phyloP scores from a whole-genome alignment of 2,113 vertebrate genomes.

The Oryzias celebensis region DNA sequence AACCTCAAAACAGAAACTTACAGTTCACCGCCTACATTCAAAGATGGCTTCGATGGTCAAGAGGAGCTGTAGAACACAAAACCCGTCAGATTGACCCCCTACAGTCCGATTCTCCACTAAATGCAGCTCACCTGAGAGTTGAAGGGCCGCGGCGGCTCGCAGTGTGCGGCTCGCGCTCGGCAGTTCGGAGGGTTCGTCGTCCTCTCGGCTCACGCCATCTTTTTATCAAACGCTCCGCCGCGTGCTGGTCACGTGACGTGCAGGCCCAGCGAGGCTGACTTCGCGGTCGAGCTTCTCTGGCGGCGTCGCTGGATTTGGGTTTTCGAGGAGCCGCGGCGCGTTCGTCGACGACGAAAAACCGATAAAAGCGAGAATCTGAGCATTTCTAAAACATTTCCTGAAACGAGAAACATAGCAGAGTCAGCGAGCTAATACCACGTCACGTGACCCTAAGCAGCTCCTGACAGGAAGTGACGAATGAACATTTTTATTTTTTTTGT shows the following conservation, averaged over 20 bases:
- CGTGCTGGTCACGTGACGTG: slow-evolving; percentile 85
- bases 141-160: slow-evolving; percentile 24
- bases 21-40: too few relatives aligned
- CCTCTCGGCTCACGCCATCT: slow-evolving; percentile 87
- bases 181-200: slow-evolving; percentile 58
- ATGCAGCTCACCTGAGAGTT: slow-evolving; percentile 50
- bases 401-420: slow-evolving; percentile 76
- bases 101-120: too few relatives aligned
- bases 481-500: slow-evolving; percentile 35
- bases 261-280: slow-evolving; percentile 44
- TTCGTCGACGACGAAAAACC: background rate
- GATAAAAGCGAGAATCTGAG: slow-evolving; percentile 7
- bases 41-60: too few relatives aligned
- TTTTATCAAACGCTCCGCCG: slow-evolving; percentile 83
- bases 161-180: slow-evolving; percentile 25
- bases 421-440: slow-evolving; percentile 71
- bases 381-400: slow-evolving; percentile 50
- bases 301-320: background rate
- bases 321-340: background rate
- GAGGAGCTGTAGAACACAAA: too few relatives aligned
- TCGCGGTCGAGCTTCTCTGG: slow-evolving; percentile 27
- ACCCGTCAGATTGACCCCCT: too few relatives aligned
- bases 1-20: too few relatives aligned
- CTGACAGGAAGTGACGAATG: slow-evolving; percentile 73
- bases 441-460: slow-evolving; percentile 72